These are phyloP conservation scores for Pachypanchax playfairii DNA, from an alignment of 2,113 vertebrate genomes.

Conservation along the genomic window DNA sequence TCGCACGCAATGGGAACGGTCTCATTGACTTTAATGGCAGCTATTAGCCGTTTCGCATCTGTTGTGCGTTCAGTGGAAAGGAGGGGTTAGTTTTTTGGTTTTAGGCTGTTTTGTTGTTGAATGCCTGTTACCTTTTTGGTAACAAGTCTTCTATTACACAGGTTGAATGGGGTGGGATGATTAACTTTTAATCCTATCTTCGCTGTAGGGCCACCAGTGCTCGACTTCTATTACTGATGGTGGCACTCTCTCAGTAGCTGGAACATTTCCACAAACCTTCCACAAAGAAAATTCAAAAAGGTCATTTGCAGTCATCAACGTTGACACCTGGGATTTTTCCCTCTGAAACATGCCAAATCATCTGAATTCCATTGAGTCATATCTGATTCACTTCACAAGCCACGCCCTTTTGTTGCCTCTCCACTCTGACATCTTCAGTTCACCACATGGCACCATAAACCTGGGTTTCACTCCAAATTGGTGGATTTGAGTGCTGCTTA, in stretches of 20 bases:
- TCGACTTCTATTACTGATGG: slow-evolving; percentile 66
- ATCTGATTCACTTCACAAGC: slow-evolving; percentile 11
- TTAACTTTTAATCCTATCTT: slow-evolving; percentile 64
- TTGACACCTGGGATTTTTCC: slow-evolving; percentile 38
- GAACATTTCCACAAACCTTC: slow-evolving; percentile 65
- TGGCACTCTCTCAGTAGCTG: slow-evolving; percentile 39
- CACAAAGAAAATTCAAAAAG: slow-evolving; percentile 59
- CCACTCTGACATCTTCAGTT: slow-evolving; percentile 10
- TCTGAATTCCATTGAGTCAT: slow-evolving; percentile 25
- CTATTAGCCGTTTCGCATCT: too few relatives aligned
- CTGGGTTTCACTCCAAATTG: slow-evolving; percentile 8
- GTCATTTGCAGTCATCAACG: slow-evolving; percentile 30
- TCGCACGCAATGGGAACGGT: too few relatives aligned
- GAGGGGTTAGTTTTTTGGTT: slow-evolving; percentile 3
- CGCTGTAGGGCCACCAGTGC: slow-evolving; percentile 50
- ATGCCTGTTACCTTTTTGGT: not conserved
- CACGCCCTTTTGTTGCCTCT: slow-evolving; percentile 10
- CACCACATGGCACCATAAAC: not conserved
- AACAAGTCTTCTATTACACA: not conserved
- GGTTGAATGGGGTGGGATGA: slow-evolving; percentile 28
- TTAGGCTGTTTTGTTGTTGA: not conserved
- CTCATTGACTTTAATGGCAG: too few relatives aligned
- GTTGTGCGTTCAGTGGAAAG: too few relatives aligned
- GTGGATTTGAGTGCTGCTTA: not conserved
- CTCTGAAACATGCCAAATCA: slow-evolving; percentile 48